phyloP scores from a whole-genome alignment of 37 sponge, comb jelly and placozoan species.

The Lycopodina hypogea region DNA sequence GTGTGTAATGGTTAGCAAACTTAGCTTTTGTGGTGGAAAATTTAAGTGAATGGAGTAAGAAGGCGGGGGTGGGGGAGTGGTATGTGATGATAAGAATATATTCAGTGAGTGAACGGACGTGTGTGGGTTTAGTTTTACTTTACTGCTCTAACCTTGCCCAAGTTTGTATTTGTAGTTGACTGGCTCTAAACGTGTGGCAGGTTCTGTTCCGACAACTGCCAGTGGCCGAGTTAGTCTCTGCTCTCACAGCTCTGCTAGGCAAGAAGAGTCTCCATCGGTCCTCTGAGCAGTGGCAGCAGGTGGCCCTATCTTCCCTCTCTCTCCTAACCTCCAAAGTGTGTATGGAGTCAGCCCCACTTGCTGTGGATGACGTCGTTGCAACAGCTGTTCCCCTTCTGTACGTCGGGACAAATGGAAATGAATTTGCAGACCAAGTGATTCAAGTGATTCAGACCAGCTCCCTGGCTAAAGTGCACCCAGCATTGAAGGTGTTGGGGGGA shows the following conservation, averaged over 20 bases:
- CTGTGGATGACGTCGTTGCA: constrained; percentile 18
- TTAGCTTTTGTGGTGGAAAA: neutral
- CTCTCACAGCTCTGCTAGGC: constrained; percentile 8
- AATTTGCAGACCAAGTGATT: constrained; percentile 18
- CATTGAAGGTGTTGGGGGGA: constrained; percentile 11
- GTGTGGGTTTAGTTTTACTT: no score
- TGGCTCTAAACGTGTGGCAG: no score
- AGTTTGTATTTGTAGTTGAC: no score
- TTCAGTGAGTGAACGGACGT: no score
- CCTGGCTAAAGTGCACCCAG: constrained; percentile 28
- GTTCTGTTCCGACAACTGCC: neutral
- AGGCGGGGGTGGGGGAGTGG: no score
- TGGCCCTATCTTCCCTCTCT: constrained; percentile 3
- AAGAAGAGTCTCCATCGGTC: constrained; percentile 6
- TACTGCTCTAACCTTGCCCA: no score
- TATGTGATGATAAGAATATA: no score
- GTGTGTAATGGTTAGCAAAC: neutral
- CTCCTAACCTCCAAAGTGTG: constrained; percentile 24
- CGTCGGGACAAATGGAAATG: constrained; percentile 43
- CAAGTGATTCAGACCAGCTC: constrained; percentile 9
- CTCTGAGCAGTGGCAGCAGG: constrained; percentile 11
- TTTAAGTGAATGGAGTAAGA: neutral
- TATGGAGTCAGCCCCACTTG: constrained; percentile 3
- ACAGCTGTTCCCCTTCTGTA: constrained; percentile 29
- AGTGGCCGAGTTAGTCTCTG: neutral